These are phyloP conservation scores for Drosophila falleni DNA, from an alignment of 2,888 invertebrate species.

Conservation along the genomic window DNA sequence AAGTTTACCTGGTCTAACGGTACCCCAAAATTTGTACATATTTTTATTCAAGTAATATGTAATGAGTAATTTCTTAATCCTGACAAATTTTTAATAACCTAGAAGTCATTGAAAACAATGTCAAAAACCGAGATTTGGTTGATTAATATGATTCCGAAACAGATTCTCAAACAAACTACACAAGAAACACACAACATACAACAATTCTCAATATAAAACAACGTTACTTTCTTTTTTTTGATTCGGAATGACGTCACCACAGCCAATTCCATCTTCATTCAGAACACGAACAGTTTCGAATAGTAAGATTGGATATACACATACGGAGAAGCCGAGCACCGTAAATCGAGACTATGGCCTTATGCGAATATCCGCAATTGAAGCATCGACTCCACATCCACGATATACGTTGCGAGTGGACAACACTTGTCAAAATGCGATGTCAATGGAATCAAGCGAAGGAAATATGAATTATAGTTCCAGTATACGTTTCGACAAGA, in stretches of 20 bases:
- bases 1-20: too few relatives aligned
- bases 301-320: neutral
- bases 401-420: neutral
- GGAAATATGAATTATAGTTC: neutral
- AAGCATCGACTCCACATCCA: slow-evolving; percentile 8
- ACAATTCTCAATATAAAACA: neutral
- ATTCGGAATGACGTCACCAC: neutral
- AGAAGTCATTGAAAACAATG: slow-evolving; percentile 17
- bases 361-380: neutral
- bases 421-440: neutral
- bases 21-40: too few relatives aligned
- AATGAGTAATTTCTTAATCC: too few relatives aligned
- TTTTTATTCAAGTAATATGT: too few relatives aligned
- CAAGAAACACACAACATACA: slow-evolving; percentile 3
- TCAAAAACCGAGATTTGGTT: neutral
- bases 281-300: neutral
- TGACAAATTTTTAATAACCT: neutral
- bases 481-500: slow-evolving; percentile 1
- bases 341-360: slow-evolving; percentile 6
- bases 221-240: neutral
- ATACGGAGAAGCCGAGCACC: neutral
- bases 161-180: slow-evolving; percentile 9
- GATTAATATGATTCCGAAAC: neutral
- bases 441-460: neutral
- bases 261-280: neutral